Evolutionary conservation across 2,888 invertebrate genomes (phyloP), one percentile per base, ranked within the genome.

Genomic region (Orthosia incerta): DNA sequence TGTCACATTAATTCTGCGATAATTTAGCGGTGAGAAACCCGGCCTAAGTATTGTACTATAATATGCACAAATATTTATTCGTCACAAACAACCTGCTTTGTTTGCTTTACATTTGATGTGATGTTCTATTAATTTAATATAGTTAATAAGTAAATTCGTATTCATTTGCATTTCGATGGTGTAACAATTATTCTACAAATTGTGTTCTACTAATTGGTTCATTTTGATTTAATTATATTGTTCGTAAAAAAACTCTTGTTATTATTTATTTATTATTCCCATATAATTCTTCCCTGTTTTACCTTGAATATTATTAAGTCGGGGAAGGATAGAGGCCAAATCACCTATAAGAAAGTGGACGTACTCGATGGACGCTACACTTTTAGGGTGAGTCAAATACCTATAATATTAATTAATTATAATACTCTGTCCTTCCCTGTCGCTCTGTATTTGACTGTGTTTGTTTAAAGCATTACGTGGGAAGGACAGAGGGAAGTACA

Each of bases 381-480:
- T 95, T 95, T 94, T 79, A 94, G 93, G 96, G 96, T 96, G 96
- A 95, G 96, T 96, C 79, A 83, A 83, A 87, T 89, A 86, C 82
- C 83, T 89, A 84, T 90, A 85, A 88, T 91, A 87, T 87, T 88
- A 82, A 86, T 87, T 91, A 87, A 89, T 88, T 90, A 82, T 91
- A 88, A 90, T 84, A 91, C 97, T 97, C 97, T 97, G 97, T 97
- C 97, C 97, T 97, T 97, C 97, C 97, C 97, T 96, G 96, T 93
- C 78, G 57, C 70, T 79, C 74, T 70, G 82, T 68, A 86, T 88
- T 46, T 60, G 23, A 39, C 15, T 53, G 72, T 84, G 20, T 76
- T 68, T 76, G 48, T 71, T 75, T 51, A 72, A 80, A 80, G 76
- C 51, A 83, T 88, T 89, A 92, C 86, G 94, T 95, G 93, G 97